phyloP scores from a whole-genome alignment of 2,888 invertebrate species.

The Conistra vaccinii region DNA sequence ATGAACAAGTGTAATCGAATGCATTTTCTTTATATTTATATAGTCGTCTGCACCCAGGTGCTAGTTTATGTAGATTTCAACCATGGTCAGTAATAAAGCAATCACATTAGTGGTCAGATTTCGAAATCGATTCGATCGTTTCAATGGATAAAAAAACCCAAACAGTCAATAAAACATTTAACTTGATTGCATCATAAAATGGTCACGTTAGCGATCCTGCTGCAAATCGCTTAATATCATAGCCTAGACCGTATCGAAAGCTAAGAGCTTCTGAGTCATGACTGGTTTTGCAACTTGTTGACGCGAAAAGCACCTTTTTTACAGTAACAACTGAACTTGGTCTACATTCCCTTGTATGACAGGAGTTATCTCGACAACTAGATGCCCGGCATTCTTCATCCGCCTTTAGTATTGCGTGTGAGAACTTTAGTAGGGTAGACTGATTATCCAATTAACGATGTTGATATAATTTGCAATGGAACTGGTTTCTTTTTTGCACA shows the following conservation, averaged over 20 bases:
- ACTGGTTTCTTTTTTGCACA: slow-evolving; percentile 40
- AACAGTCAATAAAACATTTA: slow-evolving; percentile 43
- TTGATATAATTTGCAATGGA: slow-evolving; percentile 45
- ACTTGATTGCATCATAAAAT: slow-evolving; percentile 32
- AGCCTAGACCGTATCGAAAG: slow-evolving; percentile 59
- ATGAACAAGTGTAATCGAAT: slow-evolving; percentile 6
- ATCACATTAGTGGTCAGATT: slow-evolving; percentile 16
- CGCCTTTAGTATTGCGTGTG: slow-evolving; percentile 34
- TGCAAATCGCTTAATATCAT: slow-evolving; percentile 43
- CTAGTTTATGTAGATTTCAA: slow-evolving; percentile 29
- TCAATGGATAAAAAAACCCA: slow-evolving; percentile 18
- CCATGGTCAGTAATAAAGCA: slow-evolving; percentile 20
- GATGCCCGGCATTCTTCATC: slow-evolving; percentile 42
- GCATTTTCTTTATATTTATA: slow-evolving; percentile 24
- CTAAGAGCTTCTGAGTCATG: slow-evolving; percentile 56
- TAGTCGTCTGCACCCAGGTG: slow-evolving; percentile 11
- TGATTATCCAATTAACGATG: slow-evolving; percentile 57
- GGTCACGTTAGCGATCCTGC: slow-evolving; percentile 27
- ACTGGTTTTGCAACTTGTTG: slow-evolving; percentile 50
- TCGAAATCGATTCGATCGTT: background rate
- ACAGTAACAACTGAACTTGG: slow-evolving; percentile 56
- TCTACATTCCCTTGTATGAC: slow-evolving; percentile 55
- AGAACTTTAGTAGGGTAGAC: slow-evolving; percentile 40
- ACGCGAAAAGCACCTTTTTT: slow-evolving; percentile 54
- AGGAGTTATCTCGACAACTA: slow-evolving; percentile 54